phyloP scores from a whole-genome alignment of 2,113 vertebrate species.

The Lepidothrix coronata region DNA sequence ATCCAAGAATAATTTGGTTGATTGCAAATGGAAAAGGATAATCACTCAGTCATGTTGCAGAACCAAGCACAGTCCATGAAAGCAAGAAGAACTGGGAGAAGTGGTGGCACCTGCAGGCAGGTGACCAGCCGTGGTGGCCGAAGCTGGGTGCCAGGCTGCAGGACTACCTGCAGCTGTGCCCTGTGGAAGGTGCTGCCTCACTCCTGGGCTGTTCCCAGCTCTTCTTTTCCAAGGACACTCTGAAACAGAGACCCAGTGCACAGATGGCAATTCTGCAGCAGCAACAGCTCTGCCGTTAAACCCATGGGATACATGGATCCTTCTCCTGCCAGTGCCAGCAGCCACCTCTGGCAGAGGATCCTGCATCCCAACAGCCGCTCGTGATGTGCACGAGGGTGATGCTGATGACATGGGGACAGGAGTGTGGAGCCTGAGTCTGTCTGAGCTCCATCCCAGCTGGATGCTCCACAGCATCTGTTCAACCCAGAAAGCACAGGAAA shows the following conservation, averaged over 20 bases:
- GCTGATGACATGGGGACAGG: background rate
- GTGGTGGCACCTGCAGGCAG: background rate
- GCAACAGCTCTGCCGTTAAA: background rate
- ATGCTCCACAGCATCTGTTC: background rate
- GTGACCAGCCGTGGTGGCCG: rapidly evolving
- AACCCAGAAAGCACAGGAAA: background rate
- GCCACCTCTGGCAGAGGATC: background rate
- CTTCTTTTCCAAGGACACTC: background rate
- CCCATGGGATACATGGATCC: rapidly evolving
- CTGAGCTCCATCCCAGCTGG: background rate
- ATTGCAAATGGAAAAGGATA: background rate
- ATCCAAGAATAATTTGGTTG: background rate
- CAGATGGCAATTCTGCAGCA: rapidly evolving
- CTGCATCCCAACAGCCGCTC: rapidly evolving
- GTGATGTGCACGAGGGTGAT: background rate
- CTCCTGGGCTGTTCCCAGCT: background rate
- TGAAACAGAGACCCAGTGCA: background rate
- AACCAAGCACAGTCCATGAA: rapidly evolving
- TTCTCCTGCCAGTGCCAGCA: background rate
- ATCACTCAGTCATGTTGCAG: no score
- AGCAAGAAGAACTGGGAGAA: background rate
- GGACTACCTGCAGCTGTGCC: background rate
- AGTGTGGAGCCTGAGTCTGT: background rate
- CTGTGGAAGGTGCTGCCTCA: background rate
- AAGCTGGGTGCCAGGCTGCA: background rate